phyloP scores from a whole-genome alignment of 2,797 vertebrate genomes.

The Sebastes hubbsi region DNA sequence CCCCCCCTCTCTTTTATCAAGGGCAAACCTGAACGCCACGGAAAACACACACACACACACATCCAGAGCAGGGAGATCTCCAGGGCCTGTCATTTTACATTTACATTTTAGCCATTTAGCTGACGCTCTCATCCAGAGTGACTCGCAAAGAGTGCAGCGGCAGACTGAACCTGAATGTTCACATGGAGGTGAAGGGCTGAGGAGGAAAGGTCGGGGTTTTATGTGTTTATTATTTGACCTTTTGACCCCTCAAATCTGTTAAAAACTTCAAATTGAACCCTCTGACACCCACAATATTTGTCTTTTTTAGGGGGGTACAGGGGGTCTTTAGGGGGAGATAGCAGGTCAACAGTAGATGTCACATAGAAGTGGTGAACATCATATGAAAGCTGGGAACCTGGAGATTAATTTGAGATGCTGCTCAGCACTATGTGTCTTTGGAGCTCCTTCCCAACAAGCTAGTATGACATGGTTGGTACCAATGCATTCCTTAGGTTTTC shows the following conservation, averaged over 20 bases:
- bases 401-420: too few relatives aligned
- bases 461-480: too few relatives aligned
- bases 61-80: slow-evolving; percentile 71
- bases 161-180: slow-evolving; percentile 51
- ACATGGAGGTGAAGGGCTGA: slow-evolving; percentile 41
- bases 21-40: slow-evolving; percentile 70
- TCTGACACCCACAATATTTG: too few relatives aligned
- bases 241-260: slow-evolving; percentile 9
- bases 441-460: too few relatives aligned
- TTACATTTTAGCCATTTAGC: slow-evolving; percentile 69
- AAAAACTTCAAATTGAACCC: neutral
- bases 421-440: neutral
- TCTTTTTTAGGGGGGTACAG: too few relatives aligned
- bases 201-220: slow-evolving; percentile 15
- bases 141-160: slow-evolving; percentile 48
- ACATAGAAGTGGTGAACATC: too few relatives aligned
- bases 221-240: slow-evolving; percentile 19
- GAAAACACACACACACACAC: slow-evolving; percentile 45
- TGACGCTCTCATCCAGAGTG: slow-evolving; percentile 63
- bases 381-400: too few relatives aligned
- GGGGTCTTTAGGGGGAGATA: too few relatives aligned
- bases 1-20: slow-evolving; percentile 63
- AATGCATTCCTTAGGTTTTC: too few relatives aligned
- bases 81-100: slow-evolving; percentile 75
- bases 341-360: too few relatives aligned